These are phyloP conservation scores for Altica lythri DNA, from an alignment of 2,888 invertebrate genomes.

Conservation along the genomic window DNA sequence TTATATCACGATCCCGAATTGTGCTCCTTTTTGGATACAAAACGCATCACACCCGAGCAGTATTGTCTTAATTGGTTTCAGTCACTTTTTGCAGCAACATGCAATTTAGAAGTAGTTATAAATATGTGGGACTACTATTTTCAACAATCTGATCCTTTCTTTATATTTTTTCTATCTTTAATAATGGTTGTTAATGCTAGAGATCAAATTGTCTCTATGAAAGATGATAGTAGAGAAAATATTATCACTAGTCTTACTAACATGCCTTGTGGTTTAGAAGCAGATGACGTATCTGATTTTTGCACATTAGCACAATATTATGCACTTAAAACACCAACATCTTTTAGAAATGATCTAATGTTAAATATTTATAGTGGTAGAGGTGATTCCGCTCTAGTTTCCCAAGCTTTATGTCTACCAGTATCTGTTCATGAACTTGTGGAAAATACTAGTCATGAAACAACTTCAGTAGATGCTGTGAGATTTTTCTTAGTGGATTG, in stretches of 20 bases:
- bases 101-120: conserved; percentile 82
- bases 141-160: conserved; percentile 94
- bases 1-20: conserved; percentile 98
- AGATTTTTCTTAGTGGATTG: conserved; percentile 97
- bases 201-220: conserved; percentile 81
- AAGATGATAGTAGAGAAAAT: conserved; percentile 69
- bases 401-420: conserved; percentile 91
- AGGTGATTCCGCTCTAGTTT: conserved; percentile 56
- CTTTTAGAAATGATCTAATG: conserved; percentile 83
- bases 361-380: conserved; percentile 62
- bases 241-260: conserved; percentile 71
- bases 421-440: conserved; percentile 94
- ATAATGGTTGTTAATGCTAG: conserved; percentile 95
- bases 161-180: conserved; percentile 91
- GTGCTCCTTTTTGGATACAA: conserved; percentile 95
- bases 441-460: conserved; percentile 75
- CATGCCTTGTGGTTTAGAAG: conserved; percentile 86
- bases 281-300: conserved; percentile 95
- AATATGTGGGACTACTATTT: conserved; percentile 98
- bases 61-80: conserved; percentile 91
- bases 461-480: conserved; percentile 64
- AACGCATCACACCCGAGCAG: conserved; percentile 88
- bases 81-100: conserved; percentile 86
- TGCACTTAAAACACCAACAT: conserved; percentile 88
- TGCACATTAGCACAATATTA: conserved; percentile 97